Base-by-base conservation (phyloP, 2,113 vertebrate species). In the Sphaerodactylus townsendi region DNA sequence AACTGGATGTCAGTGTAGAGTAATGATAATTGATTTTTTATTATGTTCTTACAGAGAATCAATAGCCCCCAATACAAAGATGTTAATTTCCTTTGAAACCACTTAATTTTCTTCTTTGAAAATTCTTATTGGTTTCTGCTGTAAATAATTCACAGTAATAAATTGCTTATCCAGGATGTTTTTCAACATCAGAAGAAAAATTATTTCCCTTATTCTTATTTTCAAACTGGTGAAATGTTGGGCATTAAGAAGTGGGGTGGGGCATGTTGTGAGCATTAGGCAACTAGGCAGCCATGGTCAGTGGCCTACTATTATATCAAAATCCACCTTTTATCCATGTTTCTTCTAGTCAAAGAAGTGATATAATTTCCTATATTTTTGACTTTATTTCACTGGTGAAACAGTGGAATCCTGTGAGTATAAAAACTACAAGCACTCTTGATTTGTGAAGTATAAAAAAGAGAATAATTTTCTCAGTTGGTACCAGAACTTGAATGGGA, bases 21-120 rank as follows among this genome's bases (percentile, higher is more conserved):
- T 80, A 87, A 33, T 76, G 1, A 87, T 75, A 23, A 79, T 72
- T 81, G 30, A 81, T 91, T 91, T 71, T 90, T 59, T 46, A 66
- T 77, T 46, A 79, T 30, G 72, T 66, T 87, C 41, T 90, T 77
- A 56, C 3, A 87, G 76, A 0, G 28, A 80, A 92, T 86, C 62
- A 74, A 81, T 90, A 68, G 1, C 74, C 37, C 74, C n/a, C 6
- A 82, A 82, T 21, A 85, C 0, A 72, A 72, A 70, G 1, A 1
- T 50, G 79, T 23, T 76, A 33, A 84, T 82, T 87, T 84, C 0
- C 68, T 85, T 87, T 87, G 2, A 78, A 82, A 41, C 37, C 2
- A 41, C 2, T 41, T 13, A 7, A 30, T 14, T 17, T 50, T 41
- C 23, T 25, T 0, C 69, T 33, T 48, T 9, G 72, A 1, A 10